Percentiles rank a stretch among this genome's conserved stretches.
Evolutionary conservation across 1,140 invertebrate species (phyloP).

Genomic region (Ooceraea biroi): DNA sequence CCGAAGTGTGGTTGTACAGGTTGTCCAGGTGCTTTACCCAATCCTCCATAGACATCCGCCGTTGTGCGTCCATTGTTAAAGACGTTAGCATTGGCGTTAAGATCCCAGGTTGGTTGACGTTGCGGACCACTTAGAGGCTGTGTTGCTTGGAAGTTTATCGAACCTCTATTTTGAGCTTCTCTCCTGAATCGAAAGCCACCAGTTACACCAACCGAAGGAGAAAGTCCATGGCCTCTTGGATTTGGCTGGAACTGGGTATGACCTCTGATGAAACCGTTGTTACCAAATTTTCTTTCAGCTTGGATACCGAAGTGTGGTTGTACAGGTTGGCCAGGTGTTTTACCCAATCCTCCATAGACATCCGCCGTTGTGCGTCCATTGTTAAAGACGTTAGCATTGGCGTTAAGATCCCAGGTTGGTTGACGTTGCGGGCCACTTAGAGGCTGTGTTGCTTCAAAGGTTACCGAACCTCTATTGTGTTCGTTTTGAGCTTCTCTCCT

Average conservation of each 20-base stretch:
- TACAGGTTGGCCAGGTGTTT: conserved; percentile 36
- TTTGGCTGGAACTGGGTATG: not conserved
- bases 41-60: conserved; percentile 60
- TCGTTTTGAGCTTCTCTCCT: conserved; percentile 45
- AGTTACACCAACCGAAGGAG: conserved; percentile 19
- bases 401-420: conserved; percentile 64
- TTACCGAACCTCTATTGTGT: conserved; percentile 31
- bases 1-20: conserved; percentile 56
- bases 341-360: conserved; percentile 60
- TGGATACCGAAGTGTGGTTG: conserved; percentile 64
- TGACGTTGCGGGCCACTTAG: conserved; percentile 65
- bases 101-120: conserved; percentile 62
- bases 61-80: conserved; percentile 37
- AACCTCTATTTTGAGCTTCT: conserved; percentile 34
- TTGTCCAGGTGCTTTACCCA: conserved; percentile 37
- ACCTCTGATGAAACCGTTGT: conserved; percentile 24
- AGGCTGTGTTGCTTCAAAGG: conserved; percentile 34
- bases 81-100: conserved; percentile 63
- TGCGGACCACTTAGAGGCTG: conserved; percentile 70
- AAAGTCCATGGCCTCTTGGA: conserved; percentile 13
- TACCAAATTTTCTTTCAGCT: conserved; percentile 14
- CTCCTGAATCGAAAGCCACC: conserved; percentile 53
- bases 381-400: conserved; percentile 54
- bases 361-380: conserved; percentile 32
- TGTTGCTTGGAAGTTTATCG: not conserved